Evolutionary conservation across 2,888 invertebrate genomes (phyloP).

Genomic region (Melitaea athalia): DNA sequence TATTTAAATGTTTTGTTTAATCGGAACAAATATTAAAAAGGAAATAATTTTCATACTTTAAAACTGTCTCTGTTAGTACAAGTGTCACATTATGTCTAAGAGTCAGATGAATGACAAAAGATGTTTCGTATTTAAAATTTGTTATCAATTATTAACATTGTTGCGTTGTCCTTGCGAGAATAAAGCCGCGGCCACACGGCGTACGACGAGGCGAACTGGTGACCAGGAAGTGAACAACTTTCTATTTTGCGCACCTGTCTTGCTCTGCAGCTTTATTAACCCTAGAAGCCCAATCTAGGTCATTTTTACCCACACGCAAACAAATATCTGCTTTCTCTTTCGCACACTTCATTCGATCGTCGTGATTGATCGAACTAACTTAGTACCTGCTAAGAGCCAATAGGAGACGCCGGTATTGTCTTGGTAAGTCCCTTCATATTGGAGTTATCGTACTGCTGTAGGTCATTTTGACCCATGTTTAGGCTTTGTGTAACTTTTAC

Average conservation of each 20-base stretch:
- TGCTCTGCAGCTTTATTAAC: conserved; percentile 66
- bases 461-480: too few relatives aligned
- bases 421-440: too few relatives aligned
- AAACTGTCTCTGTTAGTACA: conserved; percentile 20
- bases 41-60: conserved; percentile 29
- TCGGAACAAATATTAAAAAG: conserved; percentile 6
- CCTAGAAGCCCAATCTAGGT: too few relatives aligned
- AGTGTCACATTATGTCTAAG: conserved; percentile 15
- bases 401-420: too few relatives aligned
- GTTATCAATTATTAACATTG: conserved; percentile 19
- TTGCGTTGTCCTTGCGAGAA: conserved; percentile 46
- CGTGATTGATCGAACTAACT: too few relatives aligned
- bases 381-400: too few relatives aligned
- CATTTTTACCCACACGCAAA: too few relatives aligned
- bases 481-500: too few relatives aligned
- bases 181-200: conserved; percentile 47
- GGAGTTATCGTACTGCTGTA: too few relatives aligned
- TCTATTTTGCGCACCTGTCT: conserved; percentile 81
- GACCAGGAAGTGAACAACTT: conserved; percentile 82
- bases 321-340: too few relatives aligned
- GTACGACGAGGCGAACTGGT: conserved; percentile 67
- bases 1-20: background rate
- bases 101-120: background rate
- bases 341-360: too few relatives aligned
- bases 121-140: conserved; percentile 5